A percentile compares a stretch with the other conserved stretches of the same genome.
These are phyloP conservation scores for Burhinus oedicnemus DNA, from an alignment of 2,113 vertebrate genomes.

Conservation along the genomic window DNA sequence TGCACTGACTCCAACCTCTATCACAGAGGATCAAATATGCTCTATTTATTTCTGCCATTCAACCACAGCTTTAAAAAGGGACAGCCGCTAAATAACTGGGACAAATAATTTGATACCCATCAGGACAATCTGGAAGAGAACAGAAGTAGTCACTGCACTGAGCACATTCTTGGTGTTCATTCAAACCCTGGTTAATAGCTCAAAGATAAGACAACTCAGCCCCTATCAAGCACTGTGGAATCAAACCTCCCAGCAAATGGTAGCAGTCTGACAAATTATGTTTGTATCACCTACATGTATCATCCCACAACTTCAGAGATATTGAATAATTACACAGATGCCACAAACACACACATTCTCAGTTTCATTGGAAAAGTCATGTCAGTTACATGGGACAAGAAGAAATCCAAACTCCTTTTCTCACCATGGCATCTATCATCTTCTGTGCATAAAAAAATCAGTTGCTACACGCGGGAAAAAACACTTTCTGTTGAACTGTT, in stretches of 20 bases:
- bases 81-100: neutral
- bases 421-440: neutral
- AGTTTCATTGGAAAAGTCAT: neutral
- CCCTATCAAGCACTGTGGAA: neutral
- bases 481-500: neutral
- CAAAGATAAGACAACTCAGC: neutral
- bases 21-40: constrained; percentile 9
- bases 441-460: neutral
- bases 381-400: neutral
- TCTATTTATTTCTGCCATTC: constrained; percentile 48
- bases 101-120: constrained; percentile 15
- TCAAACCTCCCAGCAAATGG: neutral
- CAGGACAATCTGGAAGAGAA: neutral
- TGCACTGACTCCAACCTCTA: neutral
- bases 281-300: neutral
- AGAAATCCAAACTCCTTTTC: constrained; percentile 15
- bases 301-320: neutral
- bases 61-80: neutral
- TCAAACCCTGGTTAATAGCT: neutral
- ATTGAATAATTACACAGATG: neutral
- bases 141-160: neutral
- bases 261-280: neutral
- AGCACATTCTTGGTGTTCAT: neutral
- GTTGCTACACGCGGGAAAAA: neutral
- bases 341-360: neutral